A percentile compares a stretch with the other conserved stretches of the same genome.
Conservation (phyloP, 2,113 vertebrate species). For the Penelope pileata region DNA sequence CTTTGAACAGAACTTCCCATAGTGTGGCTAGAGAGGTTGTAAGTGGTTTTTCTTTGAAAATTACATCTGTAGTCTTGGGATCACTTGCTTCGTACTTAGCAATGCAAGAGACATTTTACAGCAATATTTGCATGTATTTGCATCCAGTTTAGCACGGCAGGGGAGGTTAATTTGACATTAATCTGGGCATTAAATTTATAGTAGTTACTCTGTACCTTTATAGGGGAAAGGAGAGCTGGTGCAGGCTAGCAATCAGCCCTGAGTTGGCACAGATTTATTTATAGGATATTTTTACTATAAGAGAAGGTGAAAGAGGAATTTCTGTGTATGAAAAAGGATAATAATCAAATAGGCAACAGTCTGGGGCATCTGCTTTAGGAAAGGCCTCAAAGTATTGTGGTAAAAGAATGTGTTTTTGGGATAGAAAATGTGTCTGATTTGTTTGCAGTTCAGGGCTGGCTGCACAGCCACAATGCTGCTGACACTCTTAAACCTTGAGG, state of each 20-base stretch:
- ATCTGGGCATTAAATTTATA: neutral
- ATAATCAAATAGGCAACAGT: neutral
- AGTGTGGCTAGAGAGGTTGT: neutral
- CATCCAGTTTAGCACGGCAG: neutral
- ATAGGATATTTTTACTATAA: neutral
- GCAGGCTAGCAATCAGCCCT: no score
- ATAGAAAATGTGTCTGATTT: neutral
- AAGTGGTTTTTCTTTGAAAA: conserved; percentile 28
- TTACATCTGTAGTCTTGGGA: neutral
- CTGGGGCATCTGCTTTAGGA: neutral
- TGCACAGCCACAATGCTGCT: accelerated
- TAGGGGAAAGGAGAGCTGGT: neutral
- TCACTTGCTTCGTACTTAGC: neutral
- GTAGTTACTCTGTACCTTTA: neutral
- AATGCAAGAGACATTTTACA: neutral
- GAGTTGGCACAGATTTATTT: neutral
- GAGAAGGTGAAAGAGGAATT: neutral
- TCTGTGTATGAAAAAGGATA: neutral
- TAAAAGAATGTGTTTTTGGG: neutral
- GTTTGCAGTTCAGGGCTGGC: neutral
- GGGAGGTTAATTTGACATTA: neutral
- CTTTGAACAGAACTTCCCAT: neutral
- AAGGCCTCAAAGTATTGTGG: neutral
- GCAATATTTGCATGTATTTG: conserved; percentile 34
- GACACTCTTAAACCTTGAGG: neutral